Conservation (phyloP, 2,113 vertebrate genomes). For the Burhinus oedicnemus region DNA sequence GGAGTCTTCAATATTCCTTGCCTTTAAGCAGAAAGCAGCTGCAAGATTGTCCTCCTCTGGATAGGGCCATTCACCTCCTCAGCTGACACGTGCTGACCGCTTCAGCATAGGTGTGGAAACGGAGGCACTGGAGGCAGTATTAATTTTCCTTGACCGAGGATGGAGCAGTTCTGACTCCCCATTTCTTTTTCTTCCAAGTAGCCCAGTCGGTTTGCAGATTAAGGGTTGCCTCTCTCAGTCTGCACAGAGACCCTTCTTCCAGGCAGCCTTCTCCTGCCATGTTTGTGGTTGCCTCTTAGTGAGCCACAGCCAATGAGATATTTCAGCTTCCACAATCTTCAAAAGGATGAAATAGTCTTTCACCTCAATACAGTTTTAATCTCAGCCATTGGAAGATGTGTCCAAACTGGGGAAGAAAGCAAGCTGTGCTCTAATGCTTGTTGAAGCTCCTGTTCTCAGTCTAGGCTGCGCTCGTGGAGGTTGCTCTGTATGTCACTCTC, state of each 20-base stretch:
- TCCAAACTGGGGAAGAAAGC: neutral
- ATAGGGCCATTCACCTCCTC: neutral
- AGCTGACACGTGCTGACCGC: neutral
- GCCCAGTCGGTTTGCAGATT: neutral
- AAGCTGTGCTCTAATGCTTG: neutral
- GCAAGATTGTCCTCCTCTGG: neutral
- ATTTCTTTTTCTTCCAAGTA: fast-evolving
- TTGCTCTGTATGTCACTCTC: neutral
- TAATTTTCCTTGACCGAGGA: neutral
- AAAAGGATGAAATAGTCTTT: neutral
- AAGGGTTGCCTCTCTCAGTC: fast-evolving
- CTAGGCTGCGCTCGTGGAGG: fast-evolving
- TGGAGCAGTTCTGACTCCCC: neutral
- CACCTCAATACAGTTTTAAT: neutral
- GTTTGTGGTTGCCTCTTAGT: neutral
- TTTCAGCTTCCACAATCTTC: neutral
- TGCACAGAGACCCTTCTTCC: neutral
- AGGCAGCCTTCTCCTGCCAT: neutral
- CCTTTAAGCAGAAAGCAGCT: neutral
- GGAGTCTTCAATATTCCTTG: neutral
- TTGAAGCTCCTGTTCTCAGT: neutral
- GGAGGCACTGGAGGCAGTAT: fast-evolving
- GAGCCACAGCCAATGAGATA: neutral
- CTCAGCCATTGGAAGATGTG: neutral
- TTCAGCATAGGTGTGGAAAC: neutral